Evolutionary conservation across 2,113 vertebrate species (phyloP), one percentile per base, ranked within the genome.

Genomic region (Chlamydotis undulata): DNA sequence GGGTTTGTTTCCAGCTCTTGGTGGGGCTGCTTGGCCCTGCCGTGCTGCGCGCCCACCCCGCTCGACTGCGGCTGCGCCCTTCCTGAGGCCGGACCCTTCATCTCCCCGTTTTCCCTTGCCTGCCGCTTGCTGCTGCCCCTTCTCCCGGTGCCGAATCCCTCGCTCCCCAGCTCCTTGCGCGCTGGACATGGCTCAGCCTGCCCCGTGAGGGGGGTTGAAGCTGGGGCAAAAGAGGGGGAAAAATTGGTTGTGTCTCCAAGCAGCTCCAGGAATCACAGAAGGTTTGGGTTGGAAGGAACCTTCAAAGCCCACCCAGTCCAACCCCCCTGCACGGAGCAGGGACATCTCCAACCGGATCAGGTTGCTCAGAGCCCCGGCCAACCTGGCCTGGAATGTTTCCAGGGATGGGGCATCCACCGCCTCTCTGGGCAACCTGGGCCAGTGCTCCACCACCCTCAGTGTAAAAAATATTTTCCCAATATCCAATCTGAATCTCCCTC

Each of bases 61-160:
- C 24, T 25, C 3, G 4, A 35, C 47, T 15, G 21, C 59, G 0
- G 0, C 39, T 60, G 28, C 2, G 0, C 26, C 43, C 16, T 57
- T 35, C 50, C 19, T 7, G 16, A 52, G 37, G 7, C 43, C 4
- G 0, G 35, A 18, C 31, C 49, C 56, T 80, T 35, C 22, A 11
- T 60, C 24, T 7, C 11, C 4, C 8, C 2, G 0, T 41, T 50
- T 45, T 31, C 31, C 65, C 7, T 43, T n/a, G 10, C 29, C 19
- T 7, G 7, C 17, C 8, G 7, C 41, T n/a, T 45, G 73, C 45
- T n/a, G 35, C 81, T 39, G 10, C 35, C 10, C 2, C 21, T 47
- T 17, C 26, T 83, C 45, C 37, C 2, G 2, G 4, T 17, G 26
- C 19, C n/a, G 61, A 68, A 29, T 43, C 19, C 26, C 33, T 41